These are phyloP conservation scores for Arnoldichthys spilopterus DNA, from an alignment of 2,797 vertebrate genomes.

Conservation along the genomic window DNA sequence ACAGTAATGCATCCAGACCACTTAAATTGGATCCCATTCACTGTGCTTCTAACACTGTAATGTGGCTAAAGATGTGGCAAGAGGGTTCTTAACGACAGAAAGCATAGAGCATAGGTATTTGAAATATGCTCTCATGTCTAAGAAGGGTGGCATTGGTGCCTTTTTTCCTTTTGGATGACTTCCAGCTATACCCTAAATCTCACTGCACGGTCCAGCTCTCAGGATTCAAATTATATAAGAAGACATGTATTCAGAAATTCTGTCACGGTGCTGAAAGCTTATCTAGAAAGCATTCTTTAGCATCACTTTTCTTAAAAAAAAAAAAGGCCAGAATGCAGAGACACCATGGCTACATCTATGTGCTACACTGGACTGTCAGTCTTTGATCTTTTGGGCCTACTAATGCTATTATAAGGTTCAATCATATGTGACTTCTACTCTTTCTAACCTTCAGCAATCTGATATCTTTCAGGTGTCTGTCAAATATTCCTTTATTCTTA, in stretches of 20 bases:
- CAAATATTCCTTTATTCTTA: slow-evolving; percentile 48
- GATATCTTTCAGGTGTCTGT: slow-evolving; percentile 64
- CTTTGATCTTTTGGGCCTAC: slow-evolving; percentile 66
- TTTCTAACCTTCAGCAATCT: slow-evolving; percentile 62
- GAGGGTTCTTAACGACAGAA: slow-evolving; percentile 36
- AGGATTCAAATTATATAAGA: slow-evolving; percentile 39
- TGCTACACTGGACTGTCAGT: slow-evolving; percentile 42
- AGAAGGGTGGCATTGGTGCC: not conserved
- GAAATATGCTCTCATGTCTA: slow-evolving; percentile 48
- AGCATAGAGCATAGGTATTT: slow-evolving; percentile 43
- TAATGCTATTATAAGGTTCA: slow-evolving; percentile 63
- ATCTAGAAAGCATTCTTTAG: slow-evolving; percentile 60
- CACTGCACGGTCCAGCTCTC: not conserved
- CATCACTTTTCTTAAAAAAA: slow-evolving; percentile 41
- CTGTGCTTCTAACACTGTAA: slow-evolving; percentile 1
- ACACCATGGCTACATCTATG: slow-evolving; percentile 50
- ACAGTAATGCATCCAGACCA: not conserved
- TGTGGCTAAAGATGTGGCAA: not conserved
- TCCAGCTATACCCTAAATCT: not conserved
- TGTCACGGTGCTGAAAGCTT: slow-evolving; percentile 54
- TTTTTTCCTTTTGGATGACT: slow-evolving; percentile 2
- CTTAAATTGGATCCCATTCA: not conserved
- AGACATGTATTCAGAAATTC: slow-evolving; percentile 20
- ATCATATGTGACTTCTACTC: slow-evolving; percentile 63
- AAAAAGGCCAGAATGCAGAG: slow-evolving; percentile 47